Conservation (phyloP, 2,888 invertebrate genomes). For the Ormyrus thymus region DNA sequence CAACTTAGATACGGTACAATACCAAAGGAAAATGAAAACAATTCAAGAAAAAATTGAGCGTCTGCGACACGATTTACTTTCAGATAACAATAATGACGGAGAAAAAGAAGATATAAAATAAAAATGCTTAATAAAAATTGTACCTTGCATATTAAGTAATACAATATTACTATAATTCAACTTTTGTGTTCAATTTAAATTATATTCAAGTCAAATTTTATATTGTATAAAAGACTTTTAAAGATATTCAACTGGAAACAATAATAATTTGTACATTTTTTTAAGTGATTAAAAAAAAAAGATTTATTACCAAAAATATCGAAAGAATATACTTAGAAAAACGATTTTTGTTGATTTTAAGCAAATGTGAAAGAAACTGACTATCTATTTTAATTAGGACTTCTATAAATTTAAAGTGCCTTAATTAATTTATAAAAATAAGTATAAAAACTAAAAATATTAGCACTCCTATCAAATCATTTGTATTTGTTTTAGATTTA, state of each 20-base stretch:
- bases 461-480: too few relatives aligned
- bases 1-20: background rate
- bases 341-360: too few relatives aligned
- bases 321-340: too few relatives aligned
- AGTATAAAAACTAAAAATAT: too few relatives aligned
- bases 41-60: conserved; percentile 41
- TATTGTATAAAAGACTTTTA: background rate
- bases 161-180: background rate
- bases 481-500: background rate
- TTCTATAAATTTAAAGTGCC: background rate
- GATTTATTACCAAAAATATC: too few relatives aligned
- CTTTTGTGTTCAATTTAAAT: conserved; percentile 1
- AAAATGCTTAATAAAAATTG: background rate
- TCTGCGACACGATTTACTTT: conserved; percentile 29
- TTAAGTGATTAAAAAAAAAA: conserved; percentile 2
- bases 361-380: too few relatives aligned
- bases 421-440: background rate
- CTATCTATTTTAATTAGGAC: background rate
- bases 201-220: background rate
- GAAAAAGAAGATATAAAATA: background rate
- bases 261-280: conserved; percentile 24
- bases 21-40: background rate
- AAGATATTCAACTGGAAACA: background rate
- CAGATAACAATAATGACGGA: conserved; percentile 8
- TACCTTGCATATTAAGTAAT: background rate